phyloP scores from a whole-genome alignment of 2,797 vertebrate genomes.

The Scolopax bukidnonensis region DNA sequence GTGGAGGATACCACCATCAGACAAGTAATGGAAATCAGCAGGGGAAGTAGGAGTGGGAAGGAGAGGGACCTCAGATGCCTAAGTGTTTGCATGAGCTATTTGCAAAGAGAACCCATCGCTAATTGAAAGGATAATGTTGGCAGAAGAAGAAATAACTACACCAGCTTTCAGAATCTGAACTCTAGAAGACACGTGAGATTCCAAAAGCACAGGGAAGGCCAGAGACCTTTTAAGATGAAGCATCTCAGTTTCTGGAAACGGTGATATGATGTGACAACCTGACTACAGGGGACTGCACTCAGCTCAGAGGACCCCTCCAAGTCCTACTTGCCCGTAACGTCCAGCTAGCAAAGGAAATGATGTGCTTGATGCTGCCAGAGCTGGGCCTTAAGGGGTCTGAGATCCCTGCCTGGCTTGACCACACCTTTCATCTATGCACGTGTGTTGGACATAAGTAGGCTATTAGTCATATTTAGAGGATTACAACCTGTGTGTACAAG shows the following conservation, averaged over 20 bases:
- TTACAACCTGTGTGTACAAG: background rate
- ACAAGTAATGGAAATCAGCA: background rate
- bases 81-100: background rate
- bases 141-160: background rate
- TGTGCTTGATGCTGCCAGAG: background rate
- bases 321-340: background rate
- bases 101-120: background rate
- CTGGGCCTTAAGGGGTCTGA: rapidly evolving
- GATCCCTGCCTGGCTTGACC: background rate
- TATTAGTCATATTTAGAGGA: background rate
- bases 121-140: background rate
- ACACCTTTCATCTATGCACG: background rate
- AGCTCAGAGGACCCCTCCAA: background rate
- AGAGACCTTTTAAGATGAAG: background rate
- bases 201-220: background rate
- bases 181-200: background rate
- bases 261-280: background rate
- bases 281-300: background rate
- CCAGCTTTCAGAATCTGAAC: background rate
- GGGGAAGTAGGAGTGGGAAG: background rate
- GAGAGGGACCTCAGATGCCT: background rate
- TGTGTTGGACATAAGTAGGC: background rate
- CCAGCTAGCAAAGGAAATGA: background rate
- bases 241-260: background rate
- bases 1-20: background rate